Evolutionary conservation across 2,888 invertebrate species (phyloP), one percentile per base, ranked within the genome.

Genomic region (Mythimna vitellina): DNA sequence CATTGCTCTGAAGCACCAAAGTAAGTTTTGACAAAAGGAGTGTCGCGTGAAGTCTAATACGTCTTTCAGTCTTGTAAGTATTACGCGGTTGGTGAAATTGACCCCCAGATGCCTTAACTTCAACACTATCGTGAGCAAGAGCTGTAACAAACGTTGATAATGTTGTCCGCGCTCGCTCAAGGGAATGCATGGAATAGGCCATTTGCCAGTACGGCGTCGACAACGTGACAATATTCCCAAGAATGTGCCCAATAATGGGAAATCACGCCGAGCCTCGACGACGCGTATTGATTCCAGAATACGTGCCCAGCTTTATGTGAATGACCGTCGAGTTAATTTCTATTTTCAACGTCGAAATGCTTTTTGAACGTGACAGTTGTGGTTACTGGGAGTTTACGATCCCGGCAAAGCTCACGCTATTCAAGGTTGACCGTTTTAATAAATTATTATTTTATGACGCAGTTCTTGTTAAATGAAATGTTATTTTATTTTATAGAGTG

Each of bases 141-240:
- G 86, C 87, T 82, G 88, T 89, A 85, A 90, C 86, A 86, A 89
- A 86, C 86, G 83, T 79, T 85, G 86, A 88, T 89, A 90, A 90
- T 89, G 89, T 86, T 89, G 89, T 86, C 88, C 87, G 73, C 73
- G 67, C 76, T 75, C 78, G 72, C 84, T 86, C 82, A 75, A 76
- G 87, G 88, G 88, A 86, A 85, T 86, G 86, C 85, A 79, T 71
- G 65, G 84, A 89, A 90, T 89, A 84, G 86, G 78, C 90, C 85
- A 89, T 90, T 90, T 84, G 74, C 76, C 70, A 84, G 84, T 76
- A 84, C 79, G 81, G 80, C 80, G 81, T 64, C 83, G 81, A 76
- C 84, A 87, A 89, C 88, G 89, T 89, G 88, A 88, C 90, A 87
- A 88, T 89, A 89, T 89, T 89, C 84, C 80, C 84, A 87, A 88